phyloP scores from a whole-genome alignment of 35 echinoderm and acorn worm species.

The Ptychodera flava region DNA sequence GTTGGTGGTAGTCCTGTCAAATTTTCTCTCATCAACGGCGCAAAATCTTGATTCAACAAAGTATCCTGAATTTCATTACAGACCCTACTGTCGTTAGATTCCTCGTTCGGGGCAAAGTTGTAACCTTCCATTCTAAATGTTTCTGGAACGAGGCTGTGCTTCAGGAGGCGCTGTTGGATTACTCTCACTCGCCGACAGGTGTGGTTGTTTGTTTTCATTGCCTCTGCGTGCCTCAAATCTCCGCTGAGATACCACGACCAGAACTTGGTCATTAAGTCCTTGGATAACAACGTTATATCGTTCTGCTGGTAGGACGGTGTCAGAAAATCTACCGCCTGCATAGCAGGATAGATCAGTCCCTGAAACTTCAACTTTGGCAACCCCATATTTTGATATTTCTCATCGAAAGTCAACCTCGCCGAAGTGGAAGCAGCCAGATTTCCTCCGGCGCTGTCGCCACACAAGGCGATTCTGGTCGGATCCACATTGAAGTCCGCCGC shows the following conservation, averaged over 20 bases:
- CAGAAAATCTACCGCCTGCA: slow-evolving; percentile 37
- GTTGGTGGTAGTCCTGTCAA: slow-evolving; percentile 64
- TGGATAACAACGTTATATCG: slow-evolving; percentile 23
- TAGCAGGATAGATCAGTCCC: slow-evolving; percentile 45
- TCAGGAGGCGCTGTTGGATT: no score
- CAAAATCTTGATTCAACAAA: slow-evolving; percentile 43
- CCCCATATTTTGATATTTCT: slow-evolving; percentile 37
- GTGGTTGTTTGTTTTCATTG: no score
- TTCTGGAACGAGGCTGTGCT: no score
- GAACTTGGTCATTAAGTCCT: slow-evolving; percentile 14
- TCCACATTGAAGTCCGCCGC: slow-evolving; percentile 54
- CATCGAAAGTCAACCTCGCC: no score
- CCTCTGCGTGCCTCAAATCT: no score
- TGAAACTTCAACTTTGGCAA: slow-evolving; percentile 51
- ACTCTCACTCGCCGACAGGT: no score
- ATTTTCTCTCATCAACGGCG: slow-evolving; percentile 49
- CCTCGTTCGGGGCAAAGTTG: no score
- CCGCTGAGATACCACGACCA: no score
- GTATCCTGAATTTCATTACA: slow-evolving; percentile 36
- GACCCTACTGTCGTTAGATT: slow-evolving; percentile 22
- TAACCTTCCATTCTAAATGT: no score
- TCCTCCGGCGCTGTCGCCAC: slow-evolving; percentile 69
- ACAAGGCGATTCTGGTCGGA: slow-evolving; percentile 42
- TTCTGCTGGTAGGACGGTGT: slow-evolving; percentile 51
- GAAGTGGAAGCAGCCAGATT: slow-evolving; percentile 25